phyloP scores from a whole-genome alignment of 2,113 vertebrate species.

The Numida meleagris region DNA sequence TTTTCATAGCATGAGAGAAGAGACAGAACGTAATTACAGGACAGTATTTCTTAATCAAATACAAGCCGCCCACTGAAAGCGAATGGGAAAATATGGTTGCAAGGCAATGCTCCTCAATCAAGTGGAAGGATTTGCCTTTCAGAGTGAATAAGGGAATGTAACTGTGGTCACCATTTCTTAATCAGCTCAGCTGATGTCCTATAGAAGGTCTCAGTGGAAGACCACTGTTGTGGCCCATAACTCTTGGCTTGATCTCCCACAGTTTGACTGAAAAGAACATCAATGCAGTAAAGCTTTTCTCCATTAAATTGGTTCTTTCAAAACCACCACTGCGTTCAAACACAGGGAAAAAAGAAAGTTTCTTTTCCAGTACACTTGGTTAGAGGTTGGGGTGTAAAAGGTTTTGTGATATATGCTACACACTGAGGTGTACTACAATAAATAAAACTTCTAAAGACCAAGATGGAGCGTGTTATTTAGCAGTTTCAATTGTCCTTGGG shows the following conservation, averaged over 20 bases:
- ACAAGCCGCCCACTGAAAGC: constrained; percentile 19
- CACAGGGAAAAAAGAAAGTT: background rate
- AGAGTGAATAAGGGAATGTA: background rate
- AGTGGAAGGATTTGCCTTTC: constrained; percentile 8
- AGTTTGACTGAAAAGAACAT: constrained; percentile 8
- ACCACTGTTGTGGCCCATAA: constrained; percentile 32
- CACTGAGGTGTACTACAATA: background rate
- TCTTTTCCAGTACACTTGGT: background rate
- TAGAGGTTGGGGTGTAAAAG: background rate
- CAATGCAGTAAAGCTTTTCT: constrained; percentile 1
- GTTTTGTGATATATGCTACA: background rate
- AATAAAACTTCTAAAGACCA: background rate
- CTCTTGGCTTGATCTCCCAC: constrained; percentile 41
- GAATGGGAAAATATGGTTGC: background rate
- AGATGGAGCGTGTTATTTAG: background rate
- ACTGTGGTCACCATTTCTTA: background rate
- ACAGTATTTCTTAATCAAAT: constrained; percentile 29
- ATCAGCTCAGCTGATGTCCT: constrained; percentile 49
- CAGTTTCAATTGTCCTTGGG: background rate
- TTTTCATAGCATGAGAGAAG: constrained; percentile 23
- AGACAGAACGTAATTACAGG: background rate
- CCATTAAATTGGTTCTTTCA: background rate
- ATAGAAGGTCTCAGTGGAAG: background rate
- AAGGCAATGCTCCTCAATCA: background rate
- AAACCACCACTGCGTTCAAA: background rate